A percentile compares a stretch with the other conserved stretches of the same genome.
Conservation (phyloP, 2,113 vertebrate species). For the Syngnathoides biaculeatus region DNA sequence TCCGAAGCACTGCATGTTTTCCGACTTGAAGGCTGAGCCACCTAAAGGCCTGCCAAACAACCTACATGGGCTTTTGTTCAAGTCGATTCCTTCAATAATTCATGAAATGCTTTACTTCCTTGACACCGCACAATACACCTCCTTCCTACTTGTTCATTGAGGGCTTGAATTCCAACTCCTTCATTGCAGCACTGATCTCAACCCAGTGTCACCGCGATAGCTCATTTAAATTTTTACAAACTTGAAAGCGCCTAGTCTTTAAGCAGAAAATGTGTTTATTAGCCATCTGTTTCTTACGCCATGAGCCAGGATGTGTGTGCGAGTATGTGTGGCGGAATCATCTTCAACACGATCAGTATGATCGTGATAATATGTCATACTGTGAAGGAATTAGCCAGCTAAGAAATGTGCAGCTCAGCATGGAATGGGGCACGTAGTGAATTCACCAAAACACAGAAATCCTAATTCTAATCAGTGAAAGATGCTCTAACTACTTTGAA, state of each 20-base stretch:
- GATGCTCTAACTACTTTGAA: constrained; percentile 49
- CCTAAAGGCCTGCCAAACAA: constrained; percentile 22
- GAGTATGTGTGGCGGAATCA: too few species aligned
- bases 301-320: constrained; percentile 23
- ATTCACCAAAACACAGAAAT: constrained; percentile 9
- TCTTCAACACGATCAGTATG: too few species aligned
- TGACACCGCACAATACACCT: constrained; percentile 56
- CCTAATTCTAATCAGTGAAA: constrained; percentile 32
- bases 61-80: constrained; percentile 24
- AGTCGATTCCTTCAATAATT: constrained; percentile 60
- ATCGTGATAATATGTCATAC: too few species aligned
- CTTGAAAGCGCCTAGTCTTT: constrained; percentile 45
- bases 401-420: constrained; percentile 29
- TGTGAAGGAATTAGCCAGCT: constrained; percentile 38
- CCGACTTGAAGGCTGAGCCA: constrained; percentile 20
- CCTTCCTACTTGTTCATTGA: constrained; percentile 46
- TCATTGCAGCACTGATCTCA: constrained; percentile 55
- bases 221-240: constrained; percentile 68
- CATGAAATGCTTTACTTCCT: constrained; percentile 55
- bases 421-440: constrained; percentile 1
- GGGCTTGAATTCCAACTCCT: constrained; percentile 49
- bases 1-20: not conserved
- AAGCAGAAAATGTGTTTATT: constrained; percentile 68
- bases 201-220: constrained; percentile 50
- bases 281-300: constrained; percentile 63